phyloP scores from a whole-genome alignment of 2,797 vertebrate genomes.

The Pampus argenteus region DNA sequence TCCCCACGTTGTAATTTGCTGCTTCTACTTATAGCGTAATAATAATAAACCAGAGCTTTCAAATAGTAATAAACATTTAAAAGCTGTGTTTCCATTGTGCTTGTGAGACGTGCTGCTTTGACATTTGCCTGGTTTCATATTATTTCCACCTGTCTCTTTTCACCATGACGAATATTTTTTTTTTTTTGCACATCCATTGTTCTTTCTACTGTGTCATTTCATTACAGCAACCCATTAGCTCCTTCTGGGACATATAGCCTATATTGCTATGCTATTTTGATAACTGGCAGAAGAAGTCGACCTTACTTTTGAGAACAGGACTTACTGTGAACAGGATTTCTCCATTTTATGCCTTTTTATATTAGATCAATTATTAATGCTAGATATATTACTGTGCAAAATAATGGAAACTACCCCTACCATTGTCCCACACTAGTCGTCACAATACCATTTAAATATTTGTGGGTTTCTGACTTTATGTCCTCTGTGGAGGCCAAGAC shows the following conservation, averaged over 20 bases:
- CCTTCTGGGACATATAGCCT: slow-evolving; percentile 39
- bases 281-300: slow-evolving; percentile 40
- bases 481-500: slow-evolving; percentile 17
- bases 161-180: slow-evolving; percentile 25
- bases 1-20: slow-evolving; percentile 1
- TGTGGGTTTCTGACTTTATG: slow-evolving; percentile 3
- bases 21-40: slow-evolving; percentile 2
- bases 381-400: neutral
- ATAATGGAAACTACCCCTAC: slow-evolving; percentile 7
- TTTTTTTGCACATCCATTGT: slow-evolving; percentile 47
- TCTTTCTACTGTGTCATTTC: slow-evolving; percentile 50
- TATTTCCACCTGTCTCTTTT: slow-evolving; percentile 40
- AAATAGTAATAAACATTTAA: slow-evolving; percentile 1
- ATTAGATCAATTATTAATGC: slow-evolving; percentile 5
- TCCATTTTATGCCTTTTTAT: slow-evolving; percentile 8
- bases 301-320: slow-evolving; percentile 13
- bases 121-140: slow-evolving; percentile 21
- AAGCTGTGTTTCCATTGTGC: slow-evolving; percentile 16
- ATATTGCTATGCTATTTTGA: slow-evolving; percentile 33
- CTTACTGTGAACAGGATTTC: neutral
- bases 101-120: slow-evolving; percentile 26
- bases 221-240: slow-evolving; percentile 55
- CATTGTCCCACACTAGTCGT: neutral
- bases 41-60: too few relatives aligned
- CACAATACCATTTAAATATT: neutral